Conservation (phyloP, 2,888 invertebrate species). For the Atherix ibis region DNA sequence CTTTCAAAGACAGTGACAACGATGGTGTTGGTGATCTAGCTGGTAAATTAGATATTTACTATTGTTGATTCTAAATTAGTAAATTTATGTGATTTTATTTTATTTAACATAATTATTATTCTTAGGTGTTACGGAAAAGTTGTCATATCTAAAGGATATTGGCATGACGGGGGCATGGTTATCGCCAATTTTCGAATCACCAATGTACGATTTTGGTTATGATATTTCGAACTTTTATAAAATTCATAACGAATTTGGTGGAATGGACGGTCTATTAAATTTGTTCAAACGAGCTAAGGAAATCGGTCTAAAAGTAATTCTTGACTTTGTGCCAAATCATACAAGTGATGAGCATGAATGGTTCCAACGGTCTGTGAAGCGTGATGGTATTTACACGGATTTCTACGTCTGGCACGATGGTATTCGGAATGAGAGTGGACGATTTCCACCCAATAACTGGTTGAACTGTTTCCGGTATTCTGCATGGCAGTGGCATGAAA, state of each 20-base stretch:
- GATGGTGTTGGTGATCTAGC: slow-evolving; percentile 78
- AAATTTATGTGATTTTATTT: no score
- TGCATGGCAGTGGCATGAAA: slow-evolving; percentile 43
- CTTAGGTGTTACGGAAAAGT: slow-evolving; percentile 40
- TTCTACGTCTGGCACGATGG: slow-evolving; percentile 47
- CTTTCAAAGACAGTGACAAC: slow-evolving; percentile 70
- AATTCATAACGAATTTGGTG: slow-evolving; percentile 59
- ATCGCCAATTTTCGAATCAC: slow-evolving; percentile 69
- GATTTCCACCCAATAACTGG: slow-evolving; percentile 35
- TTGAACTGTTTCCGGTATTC: slow-evolving; percentile 36
- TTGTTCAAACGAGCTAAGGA: slow-evolving; percentile 35
- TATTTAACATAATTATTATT: no score
- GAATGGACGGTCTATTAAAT: slow-evolving; percentile 49
- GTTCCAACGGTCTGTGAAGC: slow-evolving; percentile 44
- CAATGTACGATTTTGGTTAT: slow-evolving; percentile 76
- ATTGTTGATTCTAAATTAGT: no score
- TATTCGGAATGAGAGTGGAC: slow-evolving; percentile 7
- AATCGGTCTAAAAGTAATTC: slow-evolving; percentile 35
- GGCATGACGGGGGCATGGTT: slow-evolving; percentile 67
- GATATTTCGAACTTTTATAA: slow-evolving; percentile 64
- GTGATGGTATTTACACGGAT: slow-evolving; percentile 41
- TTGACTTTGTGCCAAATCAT: slow-evolving; percentile 50
- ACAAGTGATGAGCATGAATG: slow-evolving; percentile 34
- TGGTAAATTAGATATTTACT: slow-evolving; percentile 39
- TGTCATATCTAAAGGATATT: slow-evolving; percentile 48